Evolutionary conservation across 1,140 invertebrate species (phyloP), one percentile per base, ranked within the genome.

Genomic region (Archivesica marissinica): DNA sequence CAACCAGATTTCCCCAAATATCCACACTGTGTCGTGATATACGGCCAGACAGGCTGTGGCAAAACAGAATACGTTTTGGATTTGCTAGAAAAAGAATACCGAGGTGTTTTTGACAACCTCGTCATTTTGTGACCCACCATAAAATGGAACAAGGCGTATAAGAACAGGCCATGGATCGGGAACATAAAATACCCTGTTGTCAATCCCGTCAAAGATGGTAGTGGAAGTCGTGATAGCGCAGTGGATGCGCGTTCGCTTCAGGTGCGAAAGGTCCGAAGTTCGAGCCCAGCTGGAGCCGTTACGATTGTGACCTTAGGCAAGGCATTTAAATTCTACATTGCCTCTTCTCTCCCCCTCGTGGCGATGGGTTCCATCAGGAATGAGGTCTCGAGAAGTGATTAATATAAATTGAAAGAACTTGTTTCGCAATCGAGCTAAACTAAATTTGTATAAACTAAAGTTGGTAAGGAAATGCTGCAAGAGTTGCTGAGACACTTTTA

Each of bases 401-500:
- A n/a, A n/a, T n/a, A n/a, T n/a, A n/a, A n/a, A n/a, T n/a, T n/a
- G n/a, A n/a, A n/a, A n/a, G n/a, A n/a, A n/a, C n/a, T n/a, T n/a
- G n/a, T n/a, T n/a, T n/a, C 66, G n/a, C 38, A 70, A 44, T 20
- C 30, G 7, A 70, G 41, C 7, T 20, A 70, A 25, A 38, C 23
- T 4, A 70, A n/a, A 70, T 39, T 70, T 41, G 35, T 41, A 30
- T 44, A 66, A 30, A 6, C 56, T 28, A 28, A 30, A 7, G 4
- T 9, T 28, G 61, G 38, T 38, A 35, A 66, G 39, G 61, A 66
- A n/a, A 66, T 38, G 7, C 30, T 80, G 54, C 78, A 80, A 70
- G 78, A 80, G 70, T 25, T 80, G 56, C 50, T 72, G 44, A 81
- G 64, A 81, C 28, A 41, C 3, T 66, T 81, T 72, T 59, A 56